A percentile compares a stretch with the other conserved stretches of the same genome.
These are phyloP conservation scores for Amiota minor DNA, from an alignment of 2,888 invertebrate species.

Conservation along the genomic window DNA sequence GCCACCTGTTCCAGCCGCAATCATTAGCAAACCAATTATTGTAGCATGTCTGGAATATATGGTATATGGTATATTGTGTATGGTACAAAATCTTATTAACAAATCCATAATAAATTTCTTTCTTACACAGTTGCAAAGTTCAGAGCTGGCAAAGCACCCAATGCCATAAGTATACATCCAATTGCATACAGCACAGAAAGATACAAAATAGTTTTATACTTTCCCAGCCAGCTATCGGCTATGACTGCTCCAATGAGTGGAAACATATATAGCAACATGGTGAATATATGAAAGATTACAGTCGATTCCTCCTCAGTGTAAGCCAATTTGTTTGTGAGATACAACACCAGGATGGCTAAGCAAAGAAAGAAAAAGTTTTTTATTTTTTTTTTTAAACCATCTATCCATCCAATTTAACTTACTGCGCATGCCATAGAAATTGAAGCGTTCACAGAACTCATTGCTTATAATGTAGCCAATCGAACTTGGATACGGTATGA, in stretches of 20 bases:
- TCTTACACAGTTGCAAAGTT: conserved; percentile 76
- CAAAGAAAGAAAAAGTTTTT: background rate
- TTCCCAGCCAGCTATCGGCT: conserved; percentile 93
- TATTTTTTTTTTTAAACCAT: too few relatives aligned
- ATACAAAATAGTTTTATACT: conserved; percentile 88
- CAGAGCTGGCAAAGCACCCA: conserved; percentile 79
- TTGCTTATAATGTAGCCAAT: conserved; percentile 95
- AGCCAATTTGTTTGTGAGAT: conserved; percentile 84
- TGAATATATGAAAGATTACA: conserved; percentile 90
- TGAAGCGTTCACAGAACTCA: conserved; percentile 98
- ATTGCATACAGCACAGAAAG: conserved; percentile 89
- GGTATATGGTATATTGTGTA: background rate
- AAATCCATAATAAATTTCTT: background rate
- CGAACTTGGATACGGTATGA: conserved; percentile 85
- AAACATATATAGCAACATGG: conserved; percentile 83
- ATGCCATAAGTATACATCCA: conserved; percentile 86
- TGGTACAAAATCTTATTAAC: background rate
- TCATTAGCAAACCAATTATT: conserved; percentile 81
- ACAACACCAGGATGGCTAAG: conserved; percentile 92
- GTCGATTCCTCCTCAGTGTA: conserved; percentile 85
- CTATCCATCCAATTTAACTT: conserved; percentile 72
- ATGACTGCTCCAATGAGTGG: conserved; percentile 89
- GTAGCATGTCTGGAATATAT: conserved; percentile 76
- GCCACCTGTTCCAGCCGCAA: conserved; percentile 93
- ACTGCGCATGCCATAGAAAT: conserved; percentile 98